Evolutionary conservation across 92 coral and sea anemone genomes (phyloP).

Genomic region (Phenganax marumi): DNA sequence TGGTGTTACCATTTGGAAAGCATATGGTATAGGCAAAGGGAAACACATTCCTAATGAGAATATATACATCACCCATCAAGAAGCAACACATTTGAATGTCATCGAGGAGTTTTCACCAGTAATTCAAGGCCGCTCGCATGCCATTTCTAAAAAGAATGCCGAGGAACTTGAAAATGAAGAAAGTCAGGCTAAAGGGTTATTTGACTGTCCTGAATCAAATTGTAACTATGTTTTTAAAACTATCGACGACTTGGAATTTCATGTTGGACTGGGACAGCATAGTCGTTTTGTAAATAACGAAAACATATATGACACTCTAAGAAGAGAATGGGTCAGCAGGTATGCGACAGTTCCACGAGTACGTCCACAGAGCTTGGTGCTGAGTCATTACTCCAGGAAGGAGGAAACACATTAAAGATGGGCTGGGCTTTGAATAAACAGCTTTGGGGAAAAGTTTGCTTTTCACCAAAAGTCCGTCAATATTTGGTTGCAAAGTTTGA

Average conservation of each 20-base stretch:
- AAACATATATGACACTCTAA: conserved; percentile 40
- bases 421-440: conserved; percentile 48
- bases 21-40: conserved; percentile 56
- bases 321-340: conserved; percentile 47
- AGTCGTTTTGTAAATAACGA: not conserved
- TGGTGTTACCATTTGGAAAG: conserved; percentile 51
- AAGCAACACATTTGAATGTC: conserved; percentile 38
- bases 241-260: conserved; percentile 55
- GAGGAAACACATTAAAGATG: not conserved
- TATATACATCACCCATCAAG: conserved; percentile 34
- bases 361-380: not conserved
- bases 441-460: conserved; percentile 11
- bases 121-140: not conserved
- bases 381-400: conserved; percentile 15
- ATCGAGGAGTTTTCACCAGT: conserved; percentile 32
- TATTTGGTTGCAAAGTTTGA: conserved; percentile 49
- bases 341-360: conserved; percentile 5
- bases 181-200: conserved; percentile 29
- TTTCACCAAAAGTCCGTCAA: conserved; percentile 34
- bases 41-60: conserved; percentile 23
- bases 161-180: conserved; percentile 4
- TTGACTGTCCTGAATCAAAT: conserved; percentile 55
- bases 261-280: conserved; percentile 58
- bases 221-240: conserved; percentile 45
- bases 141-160: conserved; percentile 39